phyloP scores from a whole-genome alignment of 1,140 invertebrate species.

The Aphis gossypii region DNA sequence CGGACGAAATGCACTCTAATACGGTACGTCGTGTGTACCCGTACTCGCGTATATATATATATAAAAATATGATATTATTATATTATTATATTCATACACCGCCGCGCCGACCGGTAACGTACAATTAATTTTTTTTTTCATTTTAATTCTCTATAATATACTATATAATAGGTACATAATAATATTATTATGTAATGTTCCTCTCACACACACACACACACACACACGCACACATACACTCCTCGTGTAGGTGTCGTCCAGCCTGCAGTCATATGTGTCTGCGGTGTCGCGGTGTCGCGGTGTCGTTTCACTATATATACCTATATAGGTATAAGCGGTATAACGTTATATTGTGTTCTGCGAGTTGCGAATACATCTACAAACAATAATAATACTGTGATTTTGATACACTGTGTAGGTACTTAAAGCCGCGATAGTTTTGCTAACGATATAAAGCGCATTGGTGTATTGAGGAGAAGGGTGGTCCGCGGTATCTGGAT shows the following conservation, averaged over 20 bases:
- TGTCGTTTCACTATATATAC: neutral
- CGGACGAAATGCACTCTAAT: slow-evolving; percentile 45
- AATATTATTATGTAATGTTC: neutral
- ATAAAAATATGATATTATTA: neutral
- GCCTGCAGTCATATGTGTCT: neutral
- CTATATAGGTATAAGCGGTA: too few relatives aligned
- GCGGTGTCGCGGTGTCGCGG: too few relatives aligned
- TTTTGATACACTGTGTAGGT: too few relatives aligned
- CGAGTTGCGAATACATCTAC: neutral
- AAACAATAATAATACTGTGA: too few relatives aligned
- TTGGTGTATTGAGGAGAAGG: too few relatives aligned
- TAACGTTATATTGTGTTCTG: neutral
- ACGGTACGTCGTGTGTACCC: neutral
- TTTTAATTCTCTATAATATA: neutral
- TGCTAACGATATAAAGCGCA: neutral
- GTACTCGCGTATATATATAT: neutral
- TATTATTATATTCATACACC: neutral
- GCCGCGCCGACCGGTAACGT: neutral
- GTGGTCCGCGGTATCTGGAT: too few relatives aligned
- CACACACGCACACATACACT: neutral
- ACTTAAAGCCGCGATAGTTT: neutral
- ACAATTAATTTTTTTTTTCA: slow-evolving; percentile 26
- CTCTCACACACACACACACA: neutral
- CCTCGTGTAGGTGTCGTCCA: neutral
- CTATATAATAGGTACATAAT: too few relatives aligned